Base-by-base conservation (phyloP, 1,140 invertebrate genomes). In the Zaprionus ornatus region DNA sequence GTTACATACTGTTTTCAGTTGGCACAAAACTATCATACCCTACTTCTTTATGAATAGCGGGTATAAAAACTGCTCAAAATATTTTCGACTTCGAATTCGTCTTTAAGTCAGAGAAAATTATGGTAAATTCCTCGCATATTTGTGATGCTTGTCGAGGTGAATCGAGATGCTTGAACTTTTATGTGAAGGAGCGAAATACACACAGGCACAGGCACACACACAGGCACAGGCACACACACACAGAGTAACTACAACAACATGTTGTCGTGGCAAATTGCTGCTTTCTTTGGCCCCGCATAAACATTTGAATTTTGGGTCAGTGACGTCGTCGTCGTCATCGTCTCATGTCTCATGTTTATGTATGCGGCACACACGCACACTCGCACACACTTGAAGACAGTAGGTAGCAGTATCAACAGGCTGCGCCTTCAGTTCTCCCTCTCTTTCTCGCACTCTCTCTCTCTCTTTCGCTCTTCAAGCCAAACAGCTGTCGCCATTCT, bases 261-360 rank as follows among this genome's bases (percentile, higher is more conserved):
- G 50, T 42, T 42, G 32, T 52, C 27, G 13, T 55, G 40, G 45
- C 45, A 19, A 50, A 23, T 50, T 69, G 35, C 27, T 72, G 65
- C 54, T 76, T 68, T 62, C 48, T 63, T 56, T 67, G 61, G 77
- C 48, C 84, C 84, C 84, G 84, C 84, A 88, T 88, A 72, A 77
- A 71, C 67, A 88, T 88, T 88, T 88, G 84, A 88, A 88, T 88
- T 88, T 88, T 88, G 84, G 84, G 84, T 88, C 80, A 88, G 74
- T 88, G 77, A 84, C 77, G 83, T 87, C 62, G 75, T 50, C 71
- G 35, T 27, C 60, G 23, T 56, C 32, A 55, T 78, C 55, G 60
- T 60, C 29, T 50, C 40, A 55, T 66, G 71, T 67, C 75, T 81
- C 80, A 82, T 87, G 83, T 87, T 82, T 87, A 87, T 86, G 83